These are phyloP conservation scores for Hydra vulgaris DNA, from an alignment of 30 jellyfish, hydroid and myxozoan species.

Conservation along the genomic window DNA sequence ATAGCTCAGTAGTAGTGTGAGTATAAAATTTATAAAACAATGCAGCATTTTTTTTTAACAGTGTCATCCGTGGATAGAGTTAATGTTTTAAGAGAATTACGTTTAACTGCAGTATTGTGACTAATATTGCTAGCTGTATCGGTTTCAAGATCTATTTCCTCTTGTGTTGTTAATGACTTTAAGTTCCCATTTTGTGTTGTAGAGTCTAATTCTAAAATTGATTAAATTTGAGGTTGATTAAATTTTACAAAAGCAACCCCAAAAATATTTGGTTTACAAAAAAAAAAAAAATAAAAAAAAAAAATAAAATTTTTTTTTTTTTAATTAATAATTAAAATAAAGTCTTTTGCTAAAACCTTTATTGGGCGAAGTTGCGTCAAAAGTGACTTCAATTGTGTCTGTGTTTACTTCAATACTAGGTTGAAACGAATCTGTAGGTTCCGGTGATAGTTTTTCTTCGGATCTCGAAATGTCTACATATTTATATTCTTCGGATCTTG, in stretches of 20 bases:
- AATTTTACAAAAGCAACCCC: neutral
- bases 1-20: too few species aligned
- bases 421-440: neutral
- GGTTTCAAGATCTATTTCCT: conserved; percentile 6
- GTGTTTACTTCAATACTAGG: neutral
- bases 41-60: conserved; percentile 28
- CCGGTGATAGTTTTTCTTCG: neutral
- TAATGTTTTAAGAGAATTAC: conserved; percentile 2
- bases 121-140: neutral
- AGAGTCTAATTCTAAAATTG: conserved; percentile 11
- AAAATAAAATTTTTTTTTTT: too few species aligned
- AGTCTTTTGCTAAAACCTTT: neutral
- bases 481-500: too few species aligned
- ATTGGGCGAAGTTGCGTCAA: neutral
- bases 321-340: too few species aligned
- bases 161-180: neutral
- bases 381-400: neutral
- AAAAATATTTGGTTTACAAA: neutral
- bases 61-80: conserved; percentile 19
- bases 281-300: too few species aligned
- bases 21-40: conserved; percentile 9
- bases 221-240: too few species aligned
- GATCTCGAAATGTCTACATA: neutral
- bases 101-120: conserved; percentile 25
- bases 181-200: neutral